Conservation (phyloP, 2,113 vertebrate species). For the Melanostigma gelatinosum region DNA sequence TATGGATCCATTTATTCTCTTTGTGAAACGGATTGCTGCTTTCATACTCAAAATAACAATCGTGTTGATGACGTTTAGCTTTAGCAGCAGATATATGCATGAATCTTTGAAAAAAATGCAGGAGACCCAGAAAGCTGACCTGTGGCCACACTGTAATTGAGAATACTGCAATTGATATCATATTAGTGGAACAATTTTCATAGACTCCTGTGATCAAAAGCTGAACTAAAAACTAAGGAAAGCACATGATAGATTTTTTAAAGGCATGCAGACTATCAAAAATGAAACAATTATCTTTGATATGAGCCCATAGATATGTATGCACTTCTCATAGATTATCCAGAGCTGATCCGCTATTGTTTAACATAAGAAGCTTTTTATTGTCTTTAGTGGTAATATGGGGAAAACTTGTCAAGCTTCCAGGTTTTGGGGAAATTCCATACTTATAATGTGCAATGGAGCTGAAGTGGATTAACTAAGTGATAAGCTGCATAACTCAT, state of each 20-base stretch:
- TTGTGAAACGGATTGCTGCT: background rate
- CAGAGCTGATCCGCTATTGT: background rate
- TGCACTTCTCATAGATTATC: background rate
- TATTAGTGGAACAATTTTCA: background rate
- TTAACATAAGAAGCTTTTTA: conserved; percentile 8
- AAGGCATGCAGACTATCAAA: background rate
- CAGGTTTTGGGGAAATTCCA: background rate
- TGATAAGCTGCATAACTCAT: conserved; percentile 29
- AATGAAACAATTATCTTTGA: background rate
- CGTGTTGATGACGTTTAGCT: background rate
- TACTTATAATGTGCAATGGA: background rate
- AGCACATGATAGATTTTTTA: background rate
- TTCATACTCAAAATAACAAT: background rate
- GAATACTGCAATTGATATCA: background rate
- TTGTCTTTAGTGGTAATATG: background rate
- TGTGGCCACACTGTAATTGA: background rate
- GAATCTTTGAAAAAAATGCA: background rate
- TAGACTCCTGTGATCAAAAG: background rate
- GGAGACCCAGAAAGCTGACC: background rate
- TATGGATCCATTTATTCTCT: background rate
- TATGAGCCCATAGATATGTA: background rate
- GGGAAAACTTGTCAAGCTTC: background rate
- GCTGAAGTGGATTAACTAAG: conserved; percentile 4
- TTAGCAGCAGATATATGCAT: background rate
- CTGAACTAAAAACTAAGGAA: background rate